Evolutionary conservation across 2,888 invertebrate genomes (phyloP).

Genomic region (Liopterus haemorrhoidalis): DNA sequence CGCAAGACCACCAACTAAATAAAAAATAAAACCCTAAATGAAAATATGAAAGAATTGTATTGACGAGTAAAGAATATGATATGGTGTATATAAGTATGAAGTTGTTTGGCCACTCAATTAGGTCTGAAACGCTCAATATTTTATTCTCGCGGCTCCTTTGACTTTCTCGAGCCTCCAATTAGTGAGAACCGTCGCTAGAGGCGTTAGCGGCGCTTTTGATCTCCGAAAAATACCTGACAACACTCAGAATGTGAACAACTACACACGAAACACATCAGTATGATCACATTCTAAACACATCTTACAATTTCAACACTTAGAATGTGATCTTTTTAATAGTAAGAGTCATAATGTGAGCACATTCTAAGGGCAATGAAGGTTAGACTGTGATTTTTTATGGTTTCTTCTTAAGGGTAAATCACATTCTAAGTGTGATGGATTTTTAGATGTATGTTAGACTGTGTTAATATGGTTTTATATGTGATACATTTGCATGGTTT

Average conservation of each 20-base stretch:
- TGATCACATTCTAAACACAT: background rate
- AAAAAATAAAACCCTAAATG: too few species aligned
- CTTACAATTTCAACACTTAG: constrained; percentile 18
- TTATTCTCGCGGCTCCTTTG: constrained; percentile 48
- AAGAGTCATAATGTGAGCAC: constrained; percentile 29
- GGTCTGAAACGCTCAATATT: constrained; percentile 47
- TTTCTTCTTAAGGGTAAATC: too few species aligned
- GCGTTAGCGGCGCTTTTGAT: constrained; percentile 46
- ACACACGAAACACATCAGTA: constrained; percentile 22
- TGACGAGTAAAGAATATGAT: constrained; percentile 10
- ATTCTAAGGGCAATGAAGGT: constrained; percentile 36
- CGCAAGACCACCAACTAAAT: too few species aligned
- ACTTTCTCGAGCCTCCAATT: constrained; percentile 48
- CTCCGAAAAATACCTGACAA: constrained; percentile 44
- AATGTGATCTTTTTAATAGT: constrained; percentile 19
- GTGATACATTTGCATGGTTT: too few species aligned
- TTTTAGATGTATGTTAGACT: too few species aligned
- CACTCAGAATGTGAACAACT: constrained; percentile 40
- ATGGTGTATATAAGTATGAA: constrained; percentile 38
- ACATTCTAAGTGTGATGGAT: too few species aligned
- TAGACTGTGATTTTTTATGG: constrained; percentile 44
- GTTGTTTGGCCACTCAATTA: constrained; percentile 49
- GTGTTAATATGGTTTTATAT: too few species aligned
- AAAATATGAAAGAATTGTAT: too few species aligned
- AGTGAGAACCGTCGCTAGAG: constrained; percentile 48